These are phyloP conservation scores for Rhinolophus sinicus DNA, from an alignment of 2,113 vertebrate species.

Conservation along the genomic window DNA sequence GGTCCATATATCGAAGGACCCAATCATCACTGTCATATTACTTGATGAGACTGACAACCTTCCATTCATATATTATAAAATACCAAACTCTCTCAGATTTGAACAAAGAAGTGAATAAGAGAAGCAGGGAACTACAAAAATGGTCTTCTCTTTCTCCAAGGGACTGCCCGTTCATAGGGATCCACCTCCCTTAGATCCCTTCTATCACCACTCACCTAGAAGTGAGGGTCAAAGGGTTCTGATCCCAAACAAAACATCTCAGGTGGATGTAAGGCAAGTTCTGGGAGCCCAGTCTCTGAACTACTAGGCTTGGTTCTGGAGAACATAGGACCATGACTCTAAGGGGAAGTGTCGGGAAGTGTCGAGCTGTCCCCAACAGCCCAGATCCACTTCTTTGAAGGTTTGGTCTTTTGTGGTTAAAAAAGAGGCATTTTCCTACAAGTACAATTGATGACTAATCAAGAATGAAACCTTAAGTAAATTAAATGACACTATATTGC, in stretches of 20 bases:
- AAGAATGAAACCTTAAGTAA: neutral
- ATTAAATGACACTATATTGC: neutral
- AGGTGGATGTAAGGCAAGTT: neutral
- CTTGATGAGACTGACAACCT: neutral
- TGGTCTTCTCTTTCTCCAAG: neutral
- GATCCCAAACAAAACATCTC: neutral
- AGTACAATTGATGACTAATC: neutral
- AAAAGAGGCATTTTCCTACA: neutral
- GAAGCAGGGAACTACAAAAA: neutral
- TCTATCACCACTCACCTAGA: neutral
- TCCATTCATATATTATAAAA: neutral
- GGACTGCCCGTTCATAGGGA: neutral
- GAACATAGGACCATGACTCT: neutral
- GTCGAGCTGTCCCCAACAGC: no score
- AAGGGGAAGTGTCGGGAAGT: neutral
- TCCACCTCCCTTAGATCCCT: neutral
- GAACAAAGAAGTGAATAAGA: neutral
- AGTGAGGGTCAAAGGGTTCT: neutral
- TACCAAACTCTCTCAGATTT: neutral
- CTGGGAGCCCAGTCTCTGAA: neutral
- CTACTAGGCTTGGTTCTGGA: neutral
- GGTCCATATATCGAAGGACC: neutral
- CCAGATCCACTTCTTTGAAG: neutral
- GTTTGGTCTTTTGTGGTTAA: neutral
- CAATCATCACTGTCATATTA: neutral